Evolutionary conservation across 1,140 invertebrate species (phyloP), one percentile per base, ranked within the genome.

Genomic region (Globodera rostochiensis): DNA sequence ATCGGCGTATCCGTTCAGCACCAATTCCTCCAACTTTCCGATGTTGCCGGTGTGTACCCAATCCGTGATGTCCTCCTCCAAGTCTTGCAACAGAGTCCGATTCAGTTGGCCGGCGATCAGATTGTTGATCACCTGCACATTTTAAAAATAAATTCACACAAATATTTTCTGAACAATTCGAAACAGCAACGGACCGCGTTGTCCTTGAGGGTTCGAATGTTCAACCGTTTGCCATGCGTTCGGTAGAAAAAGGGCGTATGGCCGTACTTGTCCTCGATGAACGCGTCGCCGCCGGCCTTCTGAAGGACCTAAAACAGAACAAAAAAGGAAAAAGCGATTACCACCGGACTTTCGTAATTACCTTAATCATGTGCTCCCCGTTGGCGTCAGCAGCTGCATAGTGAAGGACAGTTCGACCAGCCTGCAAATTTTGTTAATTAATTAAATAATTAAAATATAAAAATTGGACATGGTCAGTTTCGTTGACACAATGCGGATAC

Each of bases 21-120:
- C 95, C 84, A 95, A 91, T 77, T 94, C 92, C n/a, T 95, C 95
- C 84, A 96, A 91, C 91, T 95, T 94, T 89, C 96, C 95, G 93
- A 96, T 94, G 86, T 95, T 95, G 6, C 94, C 94, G 69, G 92
- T 92, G 84, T 93, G 93, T 25, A 96, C 92, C 81, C 94, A 91
- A 78, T 91, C 90, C 25, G 91, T 91, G 13, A 94, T 91, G 86
- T 93, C 93, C 46, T 90, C 88, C 79, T 93, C 93, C 4, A 89
- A 80, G 77, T 90, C 88, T 88, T 89, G 88, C 57, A 89, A 78
- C 45, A 89, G 73, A 8, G 88, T 84, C 15, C 88, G 82, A 69
- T 83, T 89, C 46, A 89, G 74, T 64, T 89, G 86, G n/a, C 87
- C 87, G 9, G 85, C 82, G 64, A 88, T 88, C n/a, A 88, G 78